Base-by-base conservation (phyloP, 1,140 invertebrate species). In the Sitophilus oryzae region DNA sequence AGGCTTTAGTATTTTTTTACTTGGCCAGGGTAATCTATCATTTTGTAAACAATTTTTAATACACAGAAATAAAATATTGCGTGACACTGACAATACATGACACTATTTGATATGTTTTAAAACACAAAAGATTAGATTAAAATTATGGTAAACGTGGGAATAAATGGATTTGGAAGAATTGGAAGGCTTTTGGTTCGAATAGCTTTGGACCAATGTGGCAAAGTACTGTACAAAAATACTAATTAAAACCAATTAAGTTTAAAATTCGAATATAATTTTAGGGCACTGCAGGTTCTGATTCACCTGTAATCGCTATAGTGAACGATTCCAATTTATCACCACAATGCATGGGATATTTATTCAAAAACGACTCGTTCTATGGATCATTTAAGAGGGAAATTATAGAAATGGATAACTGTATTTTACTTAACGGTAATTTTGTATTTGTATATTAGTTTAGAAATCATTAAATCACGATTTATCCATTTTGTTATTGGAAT, bases 71-170 rank as follows among this genome's bases (percentile, higher is more conserved):
- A n/a, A n/a, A n/a, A n/a, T n/a, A n/a, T n/a, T n/a, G n/a, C n/a
- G n/a, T 6, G 35, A 36, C 35, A 14, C n/a, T 2, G 3, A 36
- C 3, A 14, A 36, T 14, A 36, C 30, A 36, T 2, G 16, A 36
- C n/a, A 6, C 11, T 36, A 36, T n/a, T n/a, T n/a, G n/a, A n/a
- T n/a, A n/a, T n/a, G n/a, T n/a, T n/a, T n/a, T n/a, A n/a, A n/a
- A n/a, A n/a, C n/a, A n/a, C n/a, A n/a, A n/a, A n/a, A n/a, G n/a
- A n/a, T n/a, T n/a, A n/a, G n/a, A n/a, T n/a, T n/a, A n/a, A n/a
- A n/a, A n/a, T n/a, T n/a, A 58, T 58, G 56, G 50, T 49, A n/a
- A 58, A 47, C 48, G 48, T 58, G 42, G 56, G 56, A 16, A 48
- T 58, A 34, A 58, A 58, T 44, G 56, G 56, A 4, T 58, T 58